phyloP scores from a whole-genome alignment of 2,113 vertebrate species.

The Callipepla squamata region DNA sequence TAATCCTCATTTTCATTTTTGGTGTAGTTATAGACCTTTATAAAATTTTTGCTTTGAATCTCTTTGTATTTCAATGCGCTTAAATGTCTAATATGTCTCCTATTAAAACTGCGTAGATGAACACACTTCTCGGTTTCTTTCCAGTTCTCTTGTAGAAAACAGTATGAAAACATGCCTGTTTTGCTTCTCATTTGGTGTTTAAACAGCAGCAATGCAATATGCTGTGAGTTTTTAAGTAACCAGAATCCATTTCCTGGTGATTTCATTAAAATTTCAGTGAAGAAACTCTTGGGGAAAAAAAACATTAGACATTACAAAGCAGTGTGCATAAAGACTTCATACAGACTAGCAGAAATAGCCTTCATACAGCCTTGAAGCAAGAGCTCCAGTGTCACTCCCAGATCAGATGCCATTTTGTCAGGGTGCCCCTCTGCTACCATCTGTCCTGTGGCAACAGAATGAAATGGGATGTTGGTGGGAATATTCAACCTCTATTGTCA shows the following conservation, averaged over 20 bases:
- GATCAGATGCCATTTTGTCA: no score
- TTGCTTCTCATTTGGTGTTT: neutral
- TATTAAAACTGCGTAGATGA: neutral
- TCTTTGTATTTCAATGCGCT: no score
- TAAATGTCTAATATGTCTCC: no score
- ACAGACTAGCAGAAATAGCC: neutral
- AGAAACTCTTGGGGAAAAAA: neutral
- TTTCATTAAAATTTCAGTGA: neutral
- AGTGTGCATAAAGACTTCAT: neutral
- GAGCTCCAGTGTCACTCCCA: no score
- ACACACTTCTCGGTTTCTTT: neutral
- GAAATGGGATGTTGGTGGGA: no score
- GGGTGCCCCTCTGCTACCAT: no score
- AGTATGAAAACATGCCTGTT: neutral
- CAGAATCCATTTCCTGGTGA: neutral
- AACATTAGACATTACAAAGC: neutral
- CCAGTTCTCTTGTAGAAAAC: neutral
- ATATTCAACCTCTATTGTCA: no score
- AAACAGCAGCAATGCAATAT: neutral
- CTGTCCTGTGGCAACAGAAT: no score
- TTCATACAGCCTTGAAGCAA: neutral
- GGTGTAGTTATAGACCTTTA: no score
- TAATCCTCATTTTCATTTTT: neutral
- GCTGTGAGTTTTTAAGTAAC: neutral
- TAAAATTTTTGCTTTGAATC: no score